Conservation (phyloP, 2,888 invertebrate species). For the Cerastoderma edule region DNA sequence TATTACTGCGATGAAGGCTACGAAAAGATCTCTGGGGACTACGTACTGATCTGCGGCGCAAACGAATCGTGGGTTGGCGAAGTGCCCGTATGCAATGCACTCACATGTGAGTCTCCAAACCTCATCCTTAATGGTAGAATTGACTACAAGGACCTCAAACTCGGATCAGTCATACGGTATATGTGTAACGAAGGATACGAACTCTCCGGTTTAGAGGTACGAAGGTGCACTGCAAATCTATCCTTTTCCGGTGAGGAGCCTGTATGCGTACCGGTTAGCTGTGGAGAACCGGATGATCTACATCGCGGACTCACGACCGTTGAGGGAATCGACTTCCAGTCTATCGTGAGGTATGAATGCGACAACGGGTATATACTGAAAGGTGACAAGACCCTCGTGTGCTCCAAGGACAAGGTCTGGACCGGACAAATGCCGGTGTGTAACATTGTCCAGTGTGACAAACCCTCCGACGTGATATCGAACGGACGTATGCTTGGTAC, state of each 20-base stretch:
- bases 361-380: conserved; percentile 64
- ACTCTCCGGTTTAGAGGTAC: conserved; percentile 68
- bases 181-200: conserved; percentile 77
- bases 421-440: conserved; percentile 66
- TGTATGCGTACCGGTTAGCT: conserved; percentile 64
- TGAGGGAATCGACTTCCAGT: conserved; percentile 48
- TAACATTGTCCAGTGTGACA: conserved; percentile 64
- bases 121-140: conserved; percentile 84
- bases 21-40: conserved; percentile 57
- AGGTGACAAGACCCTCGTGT: conserved; percentile 57
- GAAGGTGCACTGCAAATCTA: conserved; percentile 71
- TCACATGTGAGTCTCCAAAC: conserved; percentile 61
- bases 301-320: conserved; percentile 59
- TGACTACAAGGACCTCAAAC: conserved; percentile 76
- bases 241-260: conserved; percentile 70
- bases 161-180: conserved; percentile 68
- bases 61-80: conserved; percentile 70
- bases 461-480: conserved; percentile 61
- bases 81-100: conserved; percentile 61
- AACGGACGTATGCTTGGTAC: conserved; percentile 66
- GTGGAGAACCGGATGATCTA: conserved; percentile 60
- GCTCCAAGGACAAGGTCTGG: conserved; percentile 68
- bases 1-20: conserved; percentile 76
- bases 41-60: conserved; percentile 63
- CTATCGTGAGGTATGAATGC: conserved; percentile 61